phyloP scores from a whole-genome alignment of 2,888 invertebrate genomes.

The Agriotes lineatus region DNA sequence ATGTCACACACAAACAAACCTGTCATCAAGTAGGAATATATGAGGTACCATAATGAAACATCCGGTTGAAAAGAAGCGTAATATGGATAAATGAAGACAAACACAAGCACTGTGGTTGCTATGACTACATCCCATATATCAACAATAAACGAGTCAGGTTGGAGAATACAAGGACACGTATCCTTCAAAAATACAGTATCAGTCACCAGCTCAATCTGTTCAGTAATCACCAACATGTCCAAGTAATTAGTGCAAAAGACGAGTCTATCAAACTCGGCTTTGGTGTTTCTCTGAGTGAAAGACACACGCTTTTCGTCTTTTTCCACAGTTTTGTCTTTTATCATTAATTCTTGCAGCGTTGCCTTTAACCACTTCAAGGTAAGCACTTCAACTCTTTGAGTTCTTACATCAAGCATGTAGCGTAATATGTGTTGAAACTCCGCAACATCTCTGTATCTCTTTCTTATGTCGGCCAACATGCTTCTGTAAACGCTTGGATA shows the following conservation, averaged over 20 bases:
- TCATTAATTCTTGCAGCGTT: conserved; percentile 27
- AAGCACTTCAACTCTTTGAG: conserved; percentile 22
- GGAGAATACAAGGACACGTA: conserved; percentile 50
- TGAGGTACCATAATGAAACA: neutral
- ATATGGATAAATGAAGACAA: conserved; percentile 43
- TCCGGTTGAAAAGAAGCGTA: conserved; percentile 34
- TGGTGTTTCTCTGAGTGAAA: conserved; percentile 1
- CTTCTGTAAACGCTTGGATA: conserved; percentile 45
- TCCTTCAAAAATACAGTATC: conserved; percentile 51
- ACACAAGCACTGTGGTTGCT: conserved; percentile 21
- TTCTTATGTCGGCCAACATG: conserved; percentile 30
- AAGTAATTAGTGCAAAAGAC: conserved; percentile 47
- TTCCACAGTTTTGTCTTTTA: neutral
- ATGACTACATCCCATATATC: conserved; percentile 47
- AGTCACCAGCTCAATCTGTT: conserved; percentile 49
- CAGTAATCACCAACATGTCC: conserved; percentile 50
- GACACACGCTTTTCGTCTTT: neutral
- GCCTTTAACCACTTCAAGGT: conserved; percentile 41
- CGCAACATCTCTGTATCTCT: conserved; percentile 37
- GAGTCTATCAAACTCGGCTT: conserved; percentile 25
- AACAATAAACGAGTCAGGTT: conserved; percentile 50
- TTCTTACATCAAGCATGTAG: neutral
- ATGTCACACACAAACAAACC: conserved; percentile 47
- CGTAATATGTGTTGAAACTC: conserved; percentile 9
- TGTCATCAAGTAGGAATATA: neutral